These are phyloP conservation scores for Epistrophe grossulariae DNA, from an alignment of 2,888 invertebrate genomes.

Conservation along the genomic window DNA sequence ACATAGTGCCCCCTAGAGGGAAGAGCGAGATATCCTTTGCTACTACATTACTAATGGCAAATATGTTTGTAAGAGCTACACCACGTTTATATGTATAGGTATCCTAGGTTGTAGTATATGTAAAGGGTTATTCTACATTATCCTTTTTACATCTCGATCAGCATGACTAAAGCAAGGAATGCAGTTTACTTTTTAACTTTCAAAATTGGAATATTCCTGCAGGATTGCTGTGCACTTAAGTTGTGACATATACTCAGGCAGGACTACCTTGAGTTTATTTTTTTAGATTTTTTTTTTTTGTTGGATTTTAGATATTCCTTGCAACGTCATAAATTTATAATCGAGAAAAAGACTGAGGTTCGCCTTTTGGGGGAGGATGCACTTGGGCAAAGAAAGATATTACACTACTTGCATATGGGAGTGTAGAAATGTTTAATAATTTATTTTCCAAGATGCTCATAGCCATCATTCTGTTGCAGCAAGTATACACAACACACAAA, in stretches of 20 bases:
- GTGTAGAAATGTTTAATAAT: conserved; percentile 66
- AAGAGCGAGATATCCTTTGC: conserved; percentile 29
- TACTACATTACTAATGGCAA: conserved; percentile 47
- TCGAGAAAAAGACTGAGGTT: conserved; percentile 18
- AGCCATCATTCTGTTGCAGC: conserved; percentile 1
- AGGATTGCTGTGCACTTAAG: conserved; percentile 49
- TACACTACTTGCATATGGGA: conserved; percentile 32
- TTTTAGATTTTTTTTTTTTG: background rate
- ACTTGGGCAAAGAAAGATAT: background rate
- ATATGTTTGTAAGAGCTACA: conserved; percentile 25
- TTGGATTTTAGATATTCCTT: background rate
- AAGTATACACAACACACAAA: background rate
- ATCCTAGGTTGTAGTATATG: background rate
- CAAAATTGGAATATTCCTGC: conserved; percentile 61
- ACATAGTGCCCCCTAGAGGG: conserved; percentile 3
- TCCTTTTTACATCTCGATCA: conserved; percentile 27
- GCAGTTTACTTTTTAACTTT: conserved; percentile 49
- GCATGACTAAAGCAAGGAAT: conserved; percentile 15
- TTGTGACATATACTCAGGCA: conserved; percentile 32
- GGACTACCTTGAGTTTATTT: conserved; percentile 11
- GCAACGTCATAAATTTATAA: conserved; percentile 61
- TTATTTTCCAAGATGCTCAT: conserved; percentile 56
- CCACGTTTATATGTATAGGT: background rate
- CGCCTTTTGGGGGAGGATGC: background rate
- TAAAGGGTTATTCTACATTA: conserved; percentile 7